These are phyloP conservation scores for Rhinella marina DNA, from an alignment of 2,797 vertebrate genomes.

Conservation along the genomic window DNA sequence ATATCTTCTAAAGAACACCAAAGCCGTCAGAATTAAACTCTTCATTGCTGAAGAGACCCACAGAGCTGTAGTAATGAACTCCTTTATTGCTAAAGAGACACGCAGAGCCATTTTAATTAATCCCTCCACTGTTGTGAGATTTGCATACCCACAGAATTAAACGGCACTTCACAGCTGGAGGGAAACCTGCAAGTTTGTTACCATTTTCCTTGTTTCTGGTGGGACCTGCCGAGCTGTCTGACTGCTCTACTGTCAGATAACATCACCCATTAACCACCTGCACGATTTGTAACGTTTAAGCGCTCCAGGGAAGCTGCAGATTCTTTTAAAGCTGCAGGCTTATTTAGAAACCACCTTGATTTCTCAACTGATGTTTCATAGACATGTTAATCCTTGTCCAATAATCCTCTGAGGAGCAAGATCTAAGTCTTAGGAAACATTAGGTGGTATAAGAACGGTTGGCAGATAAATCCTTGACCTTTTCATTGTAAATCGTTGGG, in stretches of 20 bases:
- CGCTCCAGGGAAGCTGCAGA: constrained; percentile 33
- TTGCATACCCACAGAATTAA: constrained; percentile 62
- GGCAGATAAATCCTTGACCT: constrained; percentile 4
- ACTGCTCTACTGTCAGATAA: constrained; percentile 31
- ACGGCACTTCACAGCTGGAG: constrained; percentile 50
- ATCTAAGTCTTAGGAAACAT: constrained; percentile 3
- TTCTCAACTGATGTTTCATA: constrained; percentile 49
- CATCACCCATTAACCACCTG: constrained; percentile 57
- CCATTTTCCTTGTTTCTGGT: constrained; percentile 30
- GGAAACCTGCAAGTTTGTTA: constrained; percentile 48
- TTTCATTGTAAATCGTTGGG: not conserved
- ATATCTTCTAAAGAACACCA: constrained; percentile 53
- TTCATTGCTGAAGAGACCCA: constrained; percentile 61
- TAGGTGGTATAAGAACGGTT: not conserved
- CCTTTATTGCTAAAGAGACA: constrained; percentile 62
- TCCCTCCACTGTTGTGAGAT: constrained; percentile 59
- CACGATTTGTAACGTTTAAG: constrained; percentile 35
- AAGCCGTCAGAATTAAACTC: constrained; percentile 60
- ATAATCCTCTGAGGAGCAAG: constrained; percentile 8
- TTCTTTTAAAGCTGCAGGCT: constrained; percentile 42
- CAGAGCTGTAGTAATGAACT: constrained; percentile 62
- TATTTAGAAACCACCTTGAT: constrained; percentile 31
- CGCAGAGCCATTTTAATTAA: constrained; percentile 61
- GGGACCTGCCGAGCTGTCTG: constrained; percentile 34
- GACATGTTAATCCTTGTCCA: constrained; percentile 51